Percentiles rank a stretch among this genome's conserved stretches.
These are phyloP conservation scores for Zelostemma sp. DNA, from an alignment of 1,140 invertebrate species.

Conservation along the genomic window DNA sequence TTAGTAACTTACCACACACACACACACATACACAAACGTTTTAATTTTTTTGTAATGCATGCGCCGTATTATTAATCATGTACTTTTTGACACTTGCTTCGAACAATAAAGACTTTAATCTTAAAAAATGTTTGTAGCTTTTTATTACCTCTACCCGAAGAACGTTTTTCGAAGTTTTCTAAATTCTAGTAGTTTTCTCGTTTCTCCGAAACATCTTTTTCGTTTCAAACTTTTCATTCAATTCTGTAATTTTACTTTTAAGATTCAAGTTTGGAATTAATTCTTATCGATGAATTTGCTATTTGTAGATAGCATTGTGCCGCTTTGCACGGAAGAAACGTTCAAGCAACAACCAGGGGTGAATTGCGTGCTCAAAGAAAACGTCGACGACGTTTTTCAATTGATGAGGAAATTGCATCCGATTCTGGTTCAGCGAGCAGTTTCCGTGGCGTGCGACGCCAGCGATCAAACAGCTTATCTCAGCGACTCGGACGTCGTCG, in stretches of 20 bases:
- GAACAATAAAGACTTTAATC: slow-evolving; percentile 36
- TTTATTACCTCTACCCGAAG: slow-evolving; percentile 32
- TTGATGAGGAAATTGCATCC: slow-evolving; percentile 74
- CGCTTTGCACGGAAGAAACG: slow-evolving; percentile 68
- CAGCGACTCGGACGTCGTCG: slow-evolving; percentile 71
- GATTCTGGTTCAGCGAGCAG: slow-evolving; percentile 70
- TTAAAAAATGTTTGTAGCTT: slow-evolving; percentile 28
- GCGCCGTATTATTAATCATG: slow-evolving; percentile 6
- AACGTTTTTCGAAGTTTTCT: not conserved
- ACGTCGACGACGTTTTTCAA: slow-evolving; percentile 72
- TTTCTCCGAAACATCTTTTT: slow-evolving; percentile 12
- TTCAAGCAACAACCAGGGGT: slow-evolving; percentile 67
- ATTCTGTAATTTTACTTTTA: slow-evolving; percentile 9
- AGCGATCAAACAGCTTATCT: slow-evolving; percentile 68
- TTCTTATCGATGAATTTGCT: slow-evolving; percentile 2
- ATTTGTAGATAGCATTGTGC: slow-evolving; percentile 71
- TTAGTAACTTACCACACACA: not conserved
- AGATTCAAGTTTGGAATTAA: not conserved
- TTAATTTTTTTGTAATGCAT: not conserved
- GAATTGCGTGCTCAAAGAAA: slow-evolving; percentile 74
- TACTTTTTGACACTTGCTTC: slow-evolving; percentile 14
- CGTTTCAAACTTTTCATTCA: not conserved
- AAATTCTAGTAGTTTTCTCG: not conserved
- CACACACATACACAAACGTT: too few species aligned
- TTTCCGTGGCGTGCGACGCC: slow-evolving; percentile 74